Conservation (phyloP, 2,797 vertebrate species). For the Micrastur ruficollis region DNA sequence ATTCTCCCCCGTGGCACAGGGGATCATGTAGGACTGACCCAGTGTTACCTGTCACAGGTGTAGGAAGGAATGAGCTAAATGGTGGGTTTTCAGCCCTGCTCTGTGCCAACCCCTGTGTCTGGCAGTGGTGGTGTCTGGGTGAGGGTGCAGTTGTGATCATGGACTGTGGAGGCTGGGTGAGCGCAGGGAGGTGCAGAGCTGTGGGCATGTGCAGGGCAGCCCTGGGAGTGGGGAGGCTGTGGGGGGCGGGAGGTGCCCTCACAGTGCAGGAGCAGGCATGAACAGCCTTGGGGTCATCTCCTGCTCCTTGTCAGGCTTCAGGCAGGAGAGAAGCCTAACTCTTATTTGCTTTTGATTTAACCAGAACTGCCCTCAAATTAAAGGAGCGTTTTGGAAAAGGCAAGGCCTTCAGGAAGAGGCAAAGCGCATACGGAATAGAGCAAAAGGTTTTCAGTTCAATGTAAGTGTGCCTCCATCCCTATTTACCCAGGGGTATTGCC, state of each 20-base stretch:
- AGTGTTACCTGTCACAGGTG: rapidly evolving
- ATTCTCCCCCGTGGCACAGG: rapidly evolving
- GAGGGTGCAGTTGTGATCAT: neutral
- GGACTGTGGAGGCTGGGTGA: neutral
- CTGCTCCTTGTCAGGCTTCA: neutral
- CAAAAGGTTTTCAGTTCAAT: neutral
- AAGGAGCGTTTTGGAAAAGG: neutral
- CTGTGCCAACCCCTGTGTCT: rapidly evolving
- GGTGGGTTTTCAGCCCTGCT: neutral
- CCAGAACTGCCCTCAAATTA: neutral
- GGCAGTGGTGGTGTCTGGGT: rapidly evolving
- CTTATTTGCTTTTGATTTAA: neutral
- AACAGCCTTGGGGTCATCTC: rapidly evolving
- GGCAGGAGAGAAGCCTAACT: neutral
- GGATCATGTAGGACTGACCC: rapidly evolving
- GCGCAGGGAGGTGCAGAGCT: rapidly evolving
- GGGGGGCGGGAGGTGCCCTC: neutral
- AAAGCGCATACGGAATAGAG: rapidly evolving
- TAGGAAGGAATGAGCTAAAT: neutral
- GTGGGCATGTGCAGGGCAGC: neutral
- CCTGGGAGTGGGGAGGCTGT: rapidly evolving
- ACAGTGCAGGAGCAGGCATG: neutral
- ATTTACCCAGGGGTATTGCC: neutral
- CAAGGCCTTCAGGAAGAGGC: neutral
- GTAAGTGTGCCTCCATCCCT: neutral